phyloP scores from a whole-genome alignment of 35 echinoderm and acorn worm genomes.

The Strongylocentrotus purpuratus region DNA sequence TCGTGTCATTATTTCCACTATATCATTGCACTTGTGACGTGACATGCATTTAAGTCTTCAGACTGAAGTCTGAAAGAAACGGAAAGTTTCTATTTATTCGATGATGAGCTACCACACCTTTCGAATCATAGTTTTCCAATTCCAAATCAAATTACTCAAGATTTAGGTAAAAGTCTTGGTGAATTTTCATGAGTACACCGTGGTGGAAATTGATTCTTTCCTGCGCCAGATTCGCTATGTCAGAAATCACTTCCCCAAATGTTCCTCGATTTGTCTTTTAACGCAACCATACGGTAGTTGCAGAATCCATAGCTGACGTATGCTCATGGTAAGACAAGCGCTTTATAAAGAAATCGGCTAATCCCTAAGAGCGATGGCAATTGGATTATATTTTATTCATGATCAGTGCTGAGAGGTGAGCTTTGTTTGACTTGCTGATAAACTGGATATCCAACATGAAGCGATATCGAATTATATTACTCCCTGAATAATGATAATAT shows the following conservation, averaged over 20 bases:
- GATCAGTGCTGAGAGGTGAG: not conserved
- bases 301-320: not conserved
- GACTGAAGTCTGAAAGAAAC: not conserved
- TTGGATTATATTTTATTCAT: not conserved
- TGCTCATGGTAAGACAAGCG: not conserved
- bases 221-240: not conserved
- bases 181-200: not conserved
- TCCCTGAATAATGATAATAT: not conserved
- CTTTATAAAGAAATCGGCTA: constrained; percentile 18
- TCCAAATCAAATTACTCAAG: not conserved
- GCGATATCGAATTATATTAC: not conserved
- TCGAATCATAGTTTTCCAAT: not conserved
- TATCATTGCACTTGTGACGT: not conserved
- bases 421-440: not conserved
- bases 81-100: not conserved
- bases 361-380: not conserved
- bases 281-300: not conserved
- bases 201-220: not conserved
- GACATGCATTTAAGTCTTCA: too few species aligned
- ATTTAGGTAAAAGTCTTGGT: not conserved
- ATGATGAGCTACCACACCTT: constrained; percentile 9
- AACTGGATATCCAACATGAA: not conserved
- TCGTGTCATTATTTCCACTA: not conserved
- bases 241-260: constrained; percentile 1
- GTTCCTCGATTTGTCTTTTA: not conserved